Conservation (phyloP, 1,140 invertebrate genomes). For the Himalopsyche phryganea region DNA sequence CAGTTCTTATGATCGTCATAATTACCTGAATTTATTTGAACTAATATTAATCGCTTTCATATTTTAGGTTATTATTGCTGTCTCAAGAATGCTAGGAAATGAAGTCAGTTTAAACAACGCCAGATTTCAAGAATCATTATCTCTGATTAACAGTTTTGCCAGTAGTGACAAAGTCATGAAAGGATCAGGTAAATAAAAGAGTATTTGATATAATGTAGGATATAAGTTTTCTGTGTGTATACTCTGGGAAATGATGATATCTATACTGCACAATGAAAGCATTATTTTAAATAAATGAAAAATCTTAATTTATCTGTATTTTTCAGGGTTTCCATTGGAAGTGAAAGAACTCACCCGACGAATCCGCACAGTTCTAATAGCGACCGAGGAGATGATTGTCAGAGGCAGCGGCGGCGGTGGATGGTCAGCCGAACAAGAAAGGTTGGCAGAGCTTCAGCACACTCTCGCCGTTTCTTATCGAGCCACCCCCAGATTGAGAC, state of each 20-base stretch:
- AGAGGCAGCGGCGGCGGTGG: slow-evolving; percentile 63
- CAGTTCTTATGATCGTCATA: too few species aligned
- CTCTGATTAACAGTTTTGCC: slow-evolving; percentile 89
- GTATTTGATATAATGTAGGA: too few species aligned
- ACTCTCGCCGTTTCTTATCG: slow-evolving; percentile 92
- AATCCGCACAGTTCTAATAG: slow-evolving; percentile 89
- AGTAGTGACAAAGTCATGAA: slow-evolving; percentile 92
- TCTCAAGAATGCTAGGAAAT: slow-evolving; percentile 86
- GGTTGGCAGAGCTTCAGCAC: slow-evolving; percentile 88
- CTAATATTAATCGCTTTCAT: too few species aligned
- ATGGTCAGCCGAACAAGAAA: slow-evolving; percentile 77
- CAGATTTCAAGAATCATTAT: slow-evolving; percentile 86
- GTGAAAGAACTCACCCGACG: slow-evolving; percentile 90
- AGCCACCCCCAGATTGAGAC: slow-evolving; percentile 85
- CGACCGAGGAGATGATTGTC: slow-evolving; percentile 85
- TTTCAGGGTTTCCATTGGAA: slow-evolving; percentile 73
- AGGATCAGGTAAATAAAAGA: slow-evolving; percentile 69
- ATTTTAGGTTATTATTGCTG: slow-evolving; percentile 86
- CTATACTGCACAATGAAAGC: too few species aligned
- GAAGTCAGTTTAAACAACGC: slow-evolving; percentile 83
- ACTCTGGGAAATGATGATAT: too few species aligned
- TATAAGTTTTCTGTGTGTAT: too few species aligned
- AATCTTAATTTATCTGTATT: too few species aligned
- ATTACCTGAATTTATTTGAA: too few species aligned
- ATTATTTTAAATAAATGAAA: too few species aligned